These are phyloP conservation scores for Lordiphosa stackelbergi DNA, from an alignment of 1,140 invertebrate species.

Conservation along the genomic window DNA sequence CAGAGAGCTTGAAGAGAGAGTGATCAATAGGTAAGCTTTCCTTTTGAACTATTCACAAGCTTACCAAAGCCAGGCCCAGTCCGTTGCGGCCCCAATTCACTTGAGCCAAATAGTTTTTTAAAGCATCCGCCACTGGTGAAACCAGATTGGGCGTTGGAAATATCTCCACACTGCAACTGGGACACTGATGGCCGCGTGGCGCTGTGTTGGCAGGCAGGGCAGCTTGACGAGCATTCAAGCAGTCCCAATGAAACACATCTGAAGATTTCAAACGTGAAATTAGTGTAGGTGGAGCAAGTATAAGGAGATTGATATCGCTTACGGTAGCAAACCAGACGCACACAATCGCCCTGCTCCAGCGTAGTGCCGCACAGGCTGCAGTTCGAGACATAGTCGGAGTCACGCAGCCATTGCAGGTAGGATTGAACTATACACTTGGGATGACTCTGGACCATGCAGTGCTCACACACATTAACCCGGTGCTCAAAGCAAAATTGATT, in stretches of 20 bases:
- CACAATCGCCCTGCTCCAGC: constrained; percentile 89
- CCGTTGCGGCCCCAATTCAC: constrained; percentile 76
- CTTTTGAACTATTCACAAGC: background rate
- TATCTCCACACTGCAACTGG: constrained; percentile 62
- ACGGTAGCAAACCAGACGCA: constrained; percentile 92
- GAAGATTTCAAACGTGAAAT: background rate
- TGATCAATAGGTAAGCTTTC: no score
- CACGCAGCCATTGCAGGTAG: constrained; percentile 97
- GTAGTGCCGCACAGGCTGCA: constrained; percentile 91
- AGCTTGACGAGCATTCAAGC: constrained; percentile 70
- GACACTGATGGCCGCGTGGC: constrained; percentile 69
- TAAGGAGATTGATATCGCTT: constrained; percentile 62
- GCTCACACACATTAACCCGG: constrained; percentile 98
- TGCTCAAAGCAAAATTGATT: constrained; percentile 99
- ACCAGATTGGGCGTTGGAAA: constrained; percentile 73
- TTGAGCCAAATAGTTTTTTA: constrained; percentile 61
- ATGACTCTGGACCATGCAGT: constrained; percentile 97
- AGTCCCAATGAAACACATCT: constrained; percentile 77
- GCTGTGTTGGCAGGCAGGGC: constrained; percentile 72
- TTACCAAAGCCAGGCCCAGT: constrained; percentile 69
- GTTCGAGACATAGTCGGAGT: constrained; percentile 95
- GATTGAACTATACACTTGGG: constrained; percentile 98
- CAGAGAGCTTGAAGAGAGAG: constrained; percentile 39
- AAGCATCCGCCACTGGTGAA: constrained; percentile 70
- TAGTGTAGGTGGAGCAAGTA: background rate